These are phyloP conservation scores for Rhodinocichla rosea DNA, from an alignment of 2,113 vertebrate genomes.

Conservation along the genomic window DNA sequence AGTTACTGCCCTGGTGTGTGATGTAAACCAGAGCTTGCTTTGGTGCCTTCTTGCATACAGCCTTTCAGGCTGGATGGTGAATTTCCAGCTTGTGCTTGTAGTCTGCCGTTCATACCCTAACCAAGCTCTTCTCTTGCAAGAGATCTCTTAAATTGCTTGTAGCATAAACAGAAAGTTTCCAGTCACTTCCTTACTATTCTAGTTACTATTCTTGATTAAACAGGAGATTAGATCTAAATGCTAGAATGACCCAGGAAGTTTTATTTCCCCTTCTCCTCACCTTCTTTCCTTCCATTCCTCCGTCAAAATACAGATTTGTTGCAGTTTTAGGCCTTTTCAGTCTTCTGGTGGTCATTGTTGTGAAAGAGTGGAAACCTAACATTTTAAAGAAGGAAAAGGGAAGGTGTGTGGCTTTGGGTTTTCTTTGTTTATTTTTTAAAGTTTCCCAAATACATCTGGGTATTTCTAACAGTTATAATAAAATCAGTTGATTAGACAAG, in stretches of 20 bases:
- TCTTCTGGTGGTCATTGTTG: not conserved
- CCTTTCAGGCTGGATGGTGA: not conserved
- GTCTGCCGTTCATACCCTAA: not conserved
- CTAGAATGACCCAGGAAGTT: not conserved
- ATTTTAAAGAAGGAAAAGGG: not conserved
- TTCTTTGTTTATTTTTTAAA: not conserved
- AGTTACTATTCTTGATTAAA: not conserved
- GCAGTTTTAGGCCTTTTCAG: not conserved
- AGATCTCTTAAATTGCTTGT: not conserved
- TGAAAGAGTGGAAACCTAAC: not conserved
- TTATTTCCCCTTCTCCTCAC: not conserved
- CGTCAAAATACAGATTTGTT: not conserved
- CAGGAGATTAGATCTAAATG: not conserved
- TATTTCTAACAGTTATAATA: not conserved
- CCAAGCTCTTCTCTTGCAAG: not conserved
- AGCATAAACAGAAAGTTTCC: not conserved
- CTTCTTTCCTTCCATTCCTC: not conserved
- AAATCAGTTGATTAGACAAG: not conserved
- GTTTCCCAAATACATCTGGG: not conserved
- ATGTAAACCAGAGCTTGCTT: slow-evolving; percentile 27
- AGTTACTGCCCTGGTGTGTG: not conserved
- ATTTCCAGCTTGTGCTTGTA: not conserved
- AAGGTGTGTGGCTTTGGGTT: not conserved
- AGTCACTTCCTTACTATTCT: not conserved
- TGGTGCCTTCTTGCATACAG: not conserved